phyloP scores from a whole-genome alignment of 2,113 vertebrate genomes.

The Himantopus leucocephalus region DNA sequence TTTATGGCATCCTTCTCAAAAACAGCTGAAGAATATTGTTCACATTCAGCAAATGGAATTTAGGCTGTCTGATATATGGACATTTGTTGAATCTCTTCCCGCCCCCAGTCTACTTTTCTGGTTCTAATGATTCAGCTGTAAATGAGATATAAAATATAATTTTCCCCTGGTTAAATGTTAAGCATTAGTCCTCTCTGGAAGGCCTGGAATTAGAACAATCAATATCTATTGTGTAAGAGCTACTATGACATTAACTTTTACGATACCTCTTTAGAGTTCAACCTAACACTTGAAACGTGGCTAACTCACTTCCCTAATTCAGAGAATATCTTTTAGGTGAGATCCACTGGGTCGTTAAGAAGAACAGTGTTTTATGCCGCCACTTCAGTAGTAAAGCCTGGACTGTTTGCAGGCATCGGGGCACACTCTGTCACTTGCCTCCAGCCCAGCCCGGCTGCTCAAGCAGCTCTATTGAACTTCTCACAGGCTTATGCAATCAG shows the following conservation, averaged over 20 bases:
- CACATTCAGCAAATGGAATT: not conserved
- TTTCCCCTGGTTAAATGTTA: not conserved
- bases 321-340: not conserved
- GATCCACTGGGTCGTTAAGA: not conserved
- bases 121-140: not conserved
- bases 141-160: not conserved
- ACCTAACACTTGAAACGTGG: not conserved
- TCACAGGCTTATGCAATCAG: not conserved
- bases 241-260: constrained; percentile 15
- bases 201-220: not conserved
- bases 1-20: not conserved
- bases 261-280: not conserved
- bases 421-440: not conserved
- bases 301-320: not conserved
- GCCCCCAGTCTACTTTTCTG: not conserved
- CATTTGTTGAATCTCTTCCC: not conserved
- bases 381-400: not conserved
- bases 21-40: not conserved
- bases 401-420: not conserved
- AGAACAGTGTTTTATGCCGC: not conserved
- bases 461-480: not conserved
- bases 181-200: not conserved
- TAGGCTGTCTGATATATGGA: not conserved
- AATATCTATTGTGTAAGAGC: not conserved
- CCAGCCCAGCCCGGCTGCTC: not conserved